A percentile compares a stretch with the other conserved stretches of the same genome.
Conservation (phyloP, 2,113 vertebrate genomes). For the Pelobates fuscus region DNA sequence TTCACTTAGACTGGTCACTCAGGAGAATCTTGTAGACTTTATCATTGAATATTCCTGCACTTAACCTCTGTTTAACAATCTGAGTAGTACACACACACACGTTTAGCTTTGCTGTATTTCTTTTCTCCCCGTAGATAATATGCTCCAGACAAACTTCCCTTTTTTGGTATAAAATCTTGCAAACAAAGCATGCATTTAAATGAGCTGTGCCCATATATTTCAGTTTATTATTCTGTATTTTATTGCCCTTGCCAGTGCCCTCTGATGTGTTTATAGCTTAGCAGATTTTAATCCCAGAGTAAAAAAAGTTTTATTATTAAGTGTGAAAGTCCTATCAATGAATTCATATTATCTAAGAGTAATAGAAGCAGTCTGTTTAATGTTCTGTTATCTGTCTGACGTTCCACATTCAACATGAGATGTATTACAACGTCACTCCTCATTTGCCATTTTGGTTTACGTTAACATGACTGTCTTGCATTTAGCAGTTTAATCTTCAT, state of each 20-base stretch:
- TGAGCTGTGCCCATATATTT: conserved; percentile 50
- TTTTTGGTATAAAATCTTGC: conserved; percentile 54
- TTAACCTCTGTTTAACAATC: conserved; percentile 47
- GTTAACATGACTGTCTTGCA: background rate
- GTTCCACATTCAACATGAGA: background rate
- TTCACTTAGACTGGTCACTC: conserved; percentile 39
- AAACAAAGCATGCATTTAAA: conserved; percentile 57
- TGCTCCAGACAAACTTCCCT: conserved; percentile 53
- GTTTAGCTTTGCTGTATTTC: conserved; percentile 51
- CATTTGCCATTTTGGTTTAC: background rate
- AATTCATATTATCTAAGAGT: background rate
- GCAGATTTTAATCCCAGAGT: conserved; percentile 53
- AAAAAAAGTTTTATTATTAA: no score
- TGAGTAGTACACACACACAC: conserved; percentile 32
- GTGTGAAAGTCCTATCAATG: conserved; percentile 26
- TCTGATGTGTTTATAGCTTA: conserved; percentile 60
- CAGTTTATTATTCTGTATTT: conserved; percentile 48
- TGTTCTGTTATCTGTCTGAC: conserved; percentile 43
- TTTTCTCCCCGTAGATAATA: conserved; percentile 21
- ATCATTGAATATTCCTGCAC: conserved; percentile 49
- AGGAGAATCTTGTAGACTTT: conserved; percentile 51
- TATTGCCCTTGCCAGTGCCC: conserved; percentile 61
- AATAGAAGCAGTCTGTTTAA: conserved; percentile 27
- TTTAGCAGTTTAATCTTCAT: background rate
- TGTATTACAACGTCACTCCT: background rate